Conservation (phyloP, 2,113 vertebrate genomes). For the Hypomesus transpacificus region DNA sequence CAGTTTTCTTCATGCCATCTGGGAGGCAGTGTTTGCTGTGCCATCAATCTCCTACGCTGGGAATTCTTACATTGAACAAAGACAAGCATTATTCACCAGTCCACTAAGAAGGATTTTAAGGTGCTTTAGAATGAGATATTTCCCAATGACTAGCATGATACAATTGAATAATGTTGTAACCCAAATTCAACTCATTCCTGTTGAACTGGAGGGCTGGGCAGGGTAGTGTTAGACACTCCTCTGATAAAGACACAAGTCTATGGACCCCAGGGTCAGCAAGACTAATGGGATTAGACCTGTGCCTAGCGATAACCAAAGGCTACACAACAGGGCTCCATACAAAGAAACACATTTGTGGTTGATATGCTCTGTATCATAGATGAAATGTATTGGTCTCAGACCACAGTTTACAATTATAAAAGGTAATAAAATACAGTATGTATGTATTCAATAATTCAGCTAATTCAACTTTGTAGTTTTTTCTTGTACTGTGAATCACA, state of each 20-base stretch:
- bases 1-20: conserved; percentile 6
- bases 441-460: not conserved
- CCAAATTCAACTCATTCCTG: not conserved
- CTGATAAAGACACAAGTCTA: conserved; percentile 53
- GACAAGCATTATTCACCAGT: not conserved
- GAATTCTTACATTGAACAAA: not conserved
- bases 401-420: no score
- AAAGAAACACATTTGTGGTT: no score
- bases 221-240: conserved; percentile 9
- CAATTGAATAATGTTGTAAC: not conserved
- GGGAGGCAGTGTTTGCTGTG: conserved; percentile 46
- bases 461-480: not conserved
- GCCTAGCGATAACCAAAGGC: not conserved
- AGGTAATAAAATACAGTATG: no score
- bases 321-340: not conserved
- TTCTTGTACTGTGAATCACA: not conserved
- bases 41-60: conserved; percentile 3
- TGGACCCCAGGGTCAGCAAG: conserved; percentile 41
- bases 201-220: not conserved
- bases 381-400: no score
- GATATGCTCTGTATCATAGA: no score
- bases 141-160: conserved; percentile 1
- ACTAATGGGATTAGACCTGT: conserved; percentile 53
- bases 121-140: not conserved
- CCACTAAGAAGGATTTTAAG: conserved; percentile 9